Evolutionary conservation across 2,113 vertebrate genomes (phyloP).

Genomic region (Bos indicus): DNA sequence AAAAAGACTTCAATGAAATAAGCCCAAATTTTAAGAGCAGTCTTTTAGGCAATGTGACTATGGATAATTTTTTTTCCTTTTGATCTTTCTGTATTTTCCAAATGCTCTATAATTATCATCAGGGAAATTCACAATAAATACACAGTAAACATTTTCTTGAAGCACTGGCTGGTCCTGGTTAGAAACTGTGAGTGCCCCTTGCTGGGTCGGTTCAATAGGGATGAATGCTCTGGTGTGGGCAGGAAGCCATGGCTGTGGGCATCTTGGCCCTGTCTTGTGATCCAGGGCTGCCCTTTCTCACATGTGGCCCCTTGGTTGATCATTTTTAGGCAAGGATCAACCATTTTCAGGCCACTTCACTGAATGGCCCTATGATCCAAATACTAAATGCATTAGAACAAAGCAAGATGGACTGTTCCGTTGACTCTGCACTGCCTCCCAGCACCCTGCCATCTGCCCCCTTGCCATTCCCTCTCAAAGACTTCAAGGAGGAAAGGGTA

Average conservation of each 20-base stretch:
- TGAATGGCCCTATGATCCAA: not conserved
- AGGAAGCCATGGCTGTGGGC: not conserved
- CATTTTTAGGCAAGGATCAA: not conserved
- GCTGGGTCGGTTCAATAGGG: not conserved
- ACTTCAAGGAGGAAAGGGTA: not conserved
- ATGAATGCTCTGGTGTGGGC: not conserved
- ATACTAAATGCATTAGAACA: not conserved
- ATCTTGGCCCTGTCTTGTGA: not conserved
- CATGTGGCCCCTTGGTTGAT: not conserved
- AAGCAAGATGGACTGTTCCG: not conserved
- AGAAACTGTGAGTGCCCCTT: not conserved
- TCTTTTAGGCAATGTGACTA: not conserved
- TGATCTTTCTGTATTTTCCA: not conserved
- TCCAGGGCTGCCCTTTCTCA: not conserved
- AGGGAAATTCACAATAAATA: not conserved
- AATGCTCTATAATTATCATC: not conserved
- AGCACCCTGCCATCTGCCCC: accelerated
- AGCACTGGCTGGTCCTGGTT: not conserved
- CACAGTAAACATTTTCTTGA: not conserved
- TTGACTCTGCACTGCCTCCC: not conserved
- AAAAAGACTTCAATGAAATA: not conserved
- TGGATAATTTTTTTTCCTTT: not conserved
- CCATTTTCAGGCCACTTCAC: not conserved
- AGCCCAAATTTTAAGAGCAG: not conserved
- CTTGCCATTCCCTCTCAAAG: not conserved